A percentile compares a stretch with the other conserved stretches of the same genome.
These are phyloP conservation scores for Drosophila stalkeri DNA, from an alignment of 2,888 invertebrate genomes.

Conservation along the genomic window DNA sequence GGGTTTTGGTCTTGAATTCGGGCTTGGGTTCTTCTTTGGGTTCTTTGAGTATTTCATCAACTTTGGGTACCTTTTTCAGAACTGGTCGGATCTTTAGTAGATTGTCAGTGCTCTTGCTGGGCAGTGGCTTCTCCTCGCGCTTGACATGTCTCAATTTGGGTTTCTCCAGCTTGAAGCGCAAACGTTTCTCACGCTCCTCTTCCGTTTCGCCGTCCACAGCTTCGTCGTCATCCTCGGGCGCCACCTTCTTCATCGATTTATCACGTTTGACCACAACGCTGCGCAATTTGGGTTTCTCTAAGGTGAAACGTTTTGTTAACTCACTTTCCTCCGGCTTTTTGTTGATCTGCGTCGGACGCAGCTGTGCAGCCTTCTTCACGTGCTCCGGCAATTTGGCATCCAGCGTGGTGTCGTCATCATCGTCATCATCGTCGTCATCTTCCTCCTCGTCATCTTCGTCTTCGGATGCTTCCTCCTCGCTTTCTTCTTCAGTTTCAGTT, in stretches of 20 bases:
- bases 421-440: constrained; percentile 60
- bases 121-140: constrained; percentile 84
- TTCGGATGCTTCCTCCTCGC: constrained; percentile 67
- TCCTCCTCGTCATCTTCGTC: constrained; percentile 63
- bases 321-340: constrained; percentile 82
- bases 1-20: constrained; percentile 84
- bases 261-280: constrained; percentile 83
- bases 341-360: constrained; percentile 75
- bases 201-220: constrained; percentile 82
- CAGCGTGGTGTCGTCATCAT: constrained; percentile 62
- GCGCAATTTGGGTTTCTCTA: constrained; percentile 84
- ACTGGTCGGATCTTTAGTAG: constrained; percentile 83
- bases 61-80: constrained; percentile 84
- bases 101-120: constrained; percentile 83
- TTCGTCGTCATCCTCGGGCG: constrained; percentile 81
- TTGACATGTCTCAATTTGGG: constrained; percentile 84
- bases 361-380: constrained; percentile 66
- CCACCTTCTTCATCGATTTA: constrained; percentile 83
- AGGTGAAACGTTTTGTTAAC: constrained; percentile 83
- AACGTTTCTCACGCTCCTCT: constrained; percentile 81
- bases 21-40: constrained; percentile 83
- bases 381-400: constrained; percentile 73
- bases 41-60: constrained; percentile 83
- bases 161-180: constrained; percentile 84
- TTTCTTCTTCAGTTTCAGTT: constrained; percentile 67